Percentiles rank a stretch among this genome's conserved stretches.
Conservation (phyloP, 2,888 invertebrate species). For the Dendrolimus pini region DNA sequence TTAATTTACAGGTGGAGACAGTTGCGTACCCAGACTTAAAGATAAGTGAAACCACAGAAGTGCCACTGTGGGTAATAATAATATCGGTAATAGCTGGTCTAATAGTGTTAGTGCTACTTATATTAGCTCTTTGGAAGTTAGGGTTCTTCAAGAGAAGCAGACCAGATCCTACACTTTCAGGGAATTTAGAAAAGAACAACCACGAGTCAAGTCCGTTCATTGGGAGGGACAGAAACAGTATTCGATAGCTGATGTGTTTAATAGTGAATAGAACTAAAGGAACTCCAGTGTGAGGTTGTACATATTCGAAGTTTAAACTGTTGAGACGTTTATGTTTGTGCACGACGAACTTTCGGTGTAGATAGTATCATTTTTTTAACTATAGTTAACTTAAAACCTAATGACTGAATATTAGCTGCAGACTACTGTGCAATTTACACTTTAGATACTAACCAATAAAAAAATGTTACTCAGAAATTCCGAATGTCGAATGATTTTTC, state of each 20-base stretch:
- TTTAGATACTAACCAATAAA: no score
- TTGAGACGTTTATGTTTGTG: not conserved
- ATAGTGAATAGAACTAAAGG: constrained; percentile 19
- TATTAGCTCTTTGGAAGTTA: constrained; percentile 89
- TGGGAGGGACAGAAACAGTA: constrained; percentile 57
- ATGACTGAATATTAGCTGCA: no score
- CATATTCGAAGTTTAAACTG: constrained; percentile 13
- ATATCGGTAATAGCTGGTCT: constrained; percentile 90
- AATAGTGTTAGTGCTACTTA: constrained; percentile 86
- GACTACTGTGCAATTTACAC: no score
- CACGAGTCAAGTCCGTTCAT: constrained; percentile 82
- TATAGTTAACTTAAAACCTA: no score
- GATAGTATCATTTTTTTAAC: not conserved
- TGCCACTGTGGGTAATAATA: constrained; percentile 92
- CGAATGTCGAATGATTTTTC: no score
- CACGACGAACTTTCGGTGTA: not conserved
- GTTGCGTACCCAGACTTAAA: constrained; percentile 89
- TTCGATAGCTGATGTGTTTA: constrained; percentile 55
- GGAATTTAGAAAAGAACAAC: constrained; percentile 84
- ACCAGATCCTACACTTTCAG: constrained; percentile 89
- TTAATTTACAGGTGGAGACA: constrained; percentile 82
- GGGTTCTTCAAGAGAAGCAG: constrained; percentile 93
- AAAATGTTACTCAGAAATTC: no score
- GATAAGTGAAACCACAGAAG: constrained; percentile 83
- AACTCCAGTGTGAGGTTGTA: constrained; percentile 24